Base-by-base conservation (phyloP, 2,888 invertebrate genomes). In the Orchestes rusci region DNA sequence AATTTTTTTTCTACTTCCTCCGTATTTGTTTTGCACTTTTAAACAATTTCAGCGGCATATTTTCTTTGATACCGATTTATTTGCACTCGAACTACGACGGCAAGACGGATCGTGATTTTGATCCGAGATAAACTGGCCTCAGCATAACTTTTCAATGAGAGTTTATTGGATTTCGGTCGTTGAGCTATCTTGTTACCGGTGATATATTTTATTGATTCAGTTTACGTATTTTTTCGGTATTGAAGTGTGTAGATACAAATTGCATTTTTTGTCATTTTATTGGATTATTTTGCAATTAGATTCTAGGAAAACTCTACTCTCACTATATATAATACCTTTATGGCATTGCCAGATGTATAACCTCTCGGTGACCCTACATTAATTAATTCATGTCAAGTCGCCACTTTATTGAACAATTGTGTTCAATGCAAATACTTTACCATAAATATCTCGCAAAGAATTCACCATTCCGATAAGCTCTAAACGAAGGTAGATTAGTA, bases 391-490 rank as follows among this genome's bases (percentile, higher is more conserved):
- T n/a, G n/a, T n/a, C n/a, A n/a, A n/a, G n/a, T n/a, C n/a, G n/a
- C n/a, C n/a, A 23, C 23, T 59, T 60, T 61, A 64, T 60, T 62
- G 64, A 62, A 63, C 61, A 63, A 62, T 59, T 64, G 63, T 64
- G 62, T 63, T 58, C 56, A 61, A 64, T 64, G 64, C 63, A 63
- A 65, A 65, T 65, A 56, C 58, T 51, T 51, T 51, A 53, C 57
- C 59, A 64, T 64, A 64, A 65, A 64, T 62, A 59, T 51, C 53
- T 45, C 41, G 46, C 39, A 45, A 54, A 55, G 56, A 60, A 62
- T 63, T 62, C 59, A 59, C 59, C 44, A 43, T 30, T 39, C 28
- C 16, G 43, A 39, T 43, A 43, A 42, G 39, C 38, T 44, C 37
- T 37, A 20, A 30, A 40, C 29, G 38, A 5, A 16, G 39, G 35